Conservation (phyloP, 2,113 vertebrate species). For the Sebastes fasciatus region DNA sequence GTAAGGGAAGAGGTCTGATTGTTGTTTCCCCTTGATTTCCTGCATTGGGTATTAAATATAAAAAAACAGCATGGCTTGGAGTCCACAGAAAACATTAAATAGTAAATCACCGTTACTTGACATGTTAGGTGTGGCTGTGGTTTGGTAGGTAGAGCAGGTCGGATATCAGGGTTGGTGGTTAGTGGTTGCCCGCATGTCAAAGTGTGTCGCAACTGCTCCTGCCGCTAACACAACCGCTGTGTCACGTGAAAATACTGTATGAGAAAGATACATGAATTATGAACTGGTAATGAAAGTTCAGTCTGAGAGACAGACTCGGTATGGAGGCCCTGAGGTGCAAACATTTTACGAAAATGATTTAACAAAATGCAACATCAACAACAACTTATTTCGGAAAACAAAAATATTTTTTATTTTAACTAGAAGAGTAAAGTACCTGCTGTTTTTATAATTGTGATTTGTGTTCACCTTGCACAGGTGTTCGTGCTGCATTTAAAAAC, state of each 20-base stretch:
- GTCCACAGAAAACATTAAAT: neutral
- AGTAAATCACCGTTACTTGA: neutral
- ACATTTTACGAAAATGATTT: too few relatives aligned
- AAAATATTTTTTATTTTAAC: neutral
- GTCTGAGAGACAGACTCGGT: neutral
- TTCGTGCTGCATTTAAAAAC: neutral
- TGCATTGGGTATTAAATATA: too few relatives aligned
- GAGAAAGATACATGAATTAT: neutral
- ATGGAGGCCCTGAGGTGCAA: neutral
- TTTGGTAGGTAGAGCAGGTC: neutral
- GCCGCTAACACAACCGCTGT: too few relatives aligned
- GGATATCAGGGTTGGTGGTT: neutral
- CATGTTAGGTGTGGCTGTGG: neutral
- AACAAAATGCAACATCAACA: too few relatives aligned
- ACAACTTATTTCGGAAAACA: too few relatives aligned
- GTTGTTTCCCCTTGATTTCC: neutral
- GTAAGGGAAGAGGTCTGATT: neutral
- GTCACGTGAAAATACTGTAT: neutral
- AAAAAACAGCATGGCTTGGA: neutral
- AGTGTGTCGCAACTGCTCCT: too few relatives aligned
- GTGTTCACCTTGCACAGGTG: neutral
- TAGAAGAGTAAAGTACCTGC: neutral
- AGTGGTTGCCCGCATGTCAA: neutral
- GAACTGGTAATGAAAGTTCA: neutral
- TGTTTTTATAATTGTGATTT: neutral